Conservation (phyloP, 1,140 invertebrate species). For the Cherax quadricarinatus region DNA sequence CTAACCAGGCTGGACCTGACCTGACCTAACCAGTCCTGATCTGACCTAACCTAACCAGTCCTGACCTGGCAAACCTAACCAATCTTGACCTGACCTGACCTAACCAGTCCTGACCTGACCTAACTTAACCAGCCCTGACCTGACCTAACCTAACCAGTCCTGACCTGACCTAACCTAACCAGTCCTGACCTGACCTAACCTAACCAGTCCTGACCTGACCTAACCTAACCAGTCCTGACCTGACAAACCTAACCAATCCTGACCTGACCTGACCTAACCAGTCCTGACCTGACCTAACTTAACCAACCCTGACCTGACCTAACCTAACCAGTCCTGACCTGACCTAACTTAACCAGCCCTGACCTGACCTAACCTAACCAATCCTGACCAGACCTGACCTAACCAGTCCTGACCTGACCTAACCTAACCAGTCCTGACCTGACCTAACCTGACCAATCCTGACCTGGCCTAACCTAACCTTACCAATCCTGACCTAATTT, state of each 20-base stretch:
- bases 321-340: conserved; percentile 24
- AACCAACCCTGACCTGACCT: too few relatives aligned
- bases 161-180: neutral
- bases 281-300: conserved; percentile 13
- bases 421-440: conserved; percentile 8
- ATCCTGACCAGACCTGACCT: conserved; percentile 11
- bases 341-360: conserved; percentile 2
- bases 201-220: conserved; percentile 3
- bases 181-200: neutral
- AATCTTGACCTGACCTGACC: neutral
- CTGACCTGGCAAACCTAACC: neutral
- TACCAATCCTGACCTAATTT: conserved; percentile 14
- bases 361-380: conserved; percentile 23
- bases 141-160: conserved; percentile 1
- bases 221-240: conserved; percentile 26
- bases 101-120: neutral
- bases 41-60: neutral
- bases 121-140: neutral
- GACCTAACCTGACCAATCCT: conserved; percentile 11
- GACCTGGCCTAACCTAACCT: conserved; percentile 26
- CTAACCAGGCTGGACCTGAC: too few relatives aligned
- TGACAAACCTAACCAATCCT: conserved; percentile 23
- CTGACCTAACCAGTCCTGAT: too few relatives aligned
- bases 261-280: conserved; percentile 35
- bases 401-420: conserved; percentile 18